A percentile compares a stretch with the other conserved stretches of the same genome.
Conservation (phyloP, 1,140 invertebrate species). For the Rhyacophila brunnea region DNA sequence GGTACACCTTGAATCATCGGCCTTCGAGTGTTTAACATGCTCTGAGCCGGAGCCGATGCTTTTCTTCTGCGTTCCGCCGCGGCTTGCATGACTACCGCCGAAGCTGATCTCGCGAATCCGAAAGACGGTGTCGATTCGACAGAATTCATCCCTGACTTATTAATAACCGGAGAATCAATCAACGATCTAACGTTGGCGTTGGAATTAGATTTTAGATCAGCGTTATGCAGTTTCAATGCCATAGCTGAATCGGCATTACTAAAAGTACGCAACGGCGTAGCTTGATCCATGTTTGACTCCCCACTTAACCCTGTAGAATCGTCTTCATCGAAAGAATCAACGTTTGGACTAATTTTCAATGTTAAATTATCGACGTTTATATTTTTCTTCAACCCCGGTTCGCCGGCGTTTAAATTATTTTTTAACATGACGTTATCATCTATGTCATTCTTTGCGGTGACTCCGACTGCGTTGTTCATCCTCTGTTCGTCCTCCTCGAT, state of each 20-base stretch:
- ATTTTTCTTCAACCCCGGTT: neutral
- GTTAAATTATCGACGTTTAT: no score
- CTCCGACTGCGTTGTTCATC: neutral
- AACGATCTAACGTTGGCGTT: neutral
- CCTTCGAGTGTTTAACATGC: conserved; percentile 22
- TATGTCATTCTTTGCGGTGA: neutral
- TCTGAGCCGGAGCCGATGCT: conserved; percentile 40
- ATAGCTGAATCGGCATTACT: neutral
- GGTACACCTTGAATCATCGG: conserved; percentile 40
- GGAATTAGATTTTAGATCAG: neutral
- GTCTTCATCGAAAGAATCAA: neutral
- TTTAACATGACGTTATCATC: neutral
- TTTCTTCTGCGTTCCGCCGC: conserved; percentile 43
- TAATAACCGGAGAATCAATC: conserved; percentile 3
- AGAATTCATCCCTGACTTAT: neutral
- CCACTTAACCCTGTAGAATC: neutral
- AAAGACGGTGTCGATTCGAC: conserved; percentile 24
- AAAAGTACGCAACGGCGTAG: neutral
- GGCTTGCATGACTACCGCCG: conserved; percentile 49
- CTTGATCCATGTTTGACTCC: conserved; percentile 12
- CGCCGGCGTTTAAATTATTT: neutral
- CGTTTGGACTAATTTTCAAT: neutral
- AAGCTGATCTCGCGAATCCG: conserved; percentile 53
- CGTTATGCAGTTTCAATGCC: neutral
- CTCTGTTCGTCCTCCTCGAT: conserved; percentile 9